Base-by-base conservation (phyloP, 2,797 vertebrate genomes). In the Enteromius argenteus region DNA sequence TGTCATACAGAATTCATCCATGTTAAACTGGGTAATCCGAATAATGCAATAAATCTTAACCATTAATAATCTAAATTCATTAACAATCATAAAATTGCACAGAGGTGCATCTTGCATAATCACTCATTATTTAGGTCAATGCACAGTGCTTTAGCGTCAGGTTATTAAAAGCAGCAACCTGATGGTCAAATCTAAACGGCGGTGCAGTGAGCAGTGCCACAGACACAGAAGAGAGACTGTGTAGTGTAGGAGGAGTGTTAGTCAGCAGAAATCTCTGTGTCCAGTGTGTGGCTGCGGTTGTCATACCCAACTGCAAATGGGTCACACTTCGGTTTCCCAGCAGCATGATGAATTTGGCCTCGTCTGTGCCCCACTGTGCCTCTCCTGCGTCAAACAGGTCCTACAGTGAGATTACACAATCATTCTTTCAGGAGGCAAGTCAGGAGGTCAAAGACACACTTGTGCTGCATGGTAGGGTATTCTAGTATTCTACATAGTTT, bases 301-400 rank as follows among this genome's bases (percentile, higher is more conserved):
- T 39, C 17, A 46, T 95, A 99, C 98, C 98, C 91, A 99, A 89
- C 13, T 89, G 95, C 42, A 99, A 97, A 90, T 99, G 98, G 85
- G 96, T 94, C 87, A 95, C 93, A 88, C 98, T 99, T 68, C 98
- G 96, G 90, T 95, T 98, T 91, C 98, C 98, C 90, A 99, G 92
- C 90, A 99, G 96, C 92, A 96, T 98, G 91, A 99, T 98, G 94
- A 99, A 99, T 91, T 96, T 96, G 80, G 97, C 95, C 90, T 99
- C 98, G 0, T 99, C 97, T 0, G 98, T 99, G 78, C 98, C 98
- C 97, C 97, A 99, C 91, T 98, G 95, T 88, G 95, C 93, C 87
- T 99, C 98, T 0, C 98, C 98, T 0, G 98, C 97, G 83, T 96
- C 96, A 3, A 94, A 97, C 78, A 99, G 94, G 77, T 97, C 96